Evolutionary conservation across 2,888 invertebrate species (phyloP), one percentile per base, ranked within the genome.

Genomic region (Ceramica pisi): DNA sequence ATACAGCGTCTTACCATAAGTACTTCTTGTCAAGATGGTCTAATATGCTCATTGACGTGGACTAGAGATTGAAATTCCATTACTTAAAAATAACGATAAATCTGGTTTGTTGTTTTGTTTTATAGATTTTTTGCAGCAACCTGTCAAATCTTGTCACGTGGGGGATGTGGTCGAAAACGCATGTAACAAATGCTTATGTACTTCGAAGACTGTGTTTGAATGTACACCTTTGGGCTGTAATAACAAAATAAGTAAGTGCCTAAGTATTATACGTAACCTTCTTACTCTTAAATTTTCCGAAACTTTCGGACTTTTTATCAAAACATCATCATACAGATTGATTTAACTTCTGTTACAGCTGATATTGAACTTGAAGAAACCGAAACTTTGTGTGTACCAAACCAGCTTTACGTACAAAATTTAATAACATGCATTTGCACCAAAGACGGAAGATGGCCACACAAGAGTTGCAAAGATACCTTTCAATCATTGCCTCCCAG

Each of bases 401-500:
- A 89, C 63, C 88, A 81, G 62, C 71, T 90, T 8, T 94, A 94
- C 76, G 81, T 85, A 1, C 72, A 85, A 35, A 84, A 88, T 9
- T 76, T 78, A 6, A 84, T 87, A 31, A 89, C 87, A 0, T 94
- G 94, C 66, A 88, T 92, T 6, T 94, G 94, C 62, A 89, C 85
- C 7, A 81, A 87, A 41, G 75, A 88, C 14, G 93, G 93, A 0
- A 68, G 75, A 4, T 94, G 94, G 94, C 91, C 94, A 0, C 90
- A 92, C 60, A 67, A 80, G 2, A 80, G 83, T 10, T 94, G 94
- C 67, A 60, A 73, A 0, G 72, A 86, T 12, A 68, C 77, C 2
- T 91, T 92, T 67, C 65, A 81, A 50, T 72, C 85, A 0, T 71
- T 91, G n/a, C 76, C 87, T 19, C 57, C 70, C 4, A 70, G 21